These are phyloP conservation scores for Thymallus thymallus DNA, from an alignment of 2,113 vertebrate genomes.

Conservation along the genomic window DNA sequence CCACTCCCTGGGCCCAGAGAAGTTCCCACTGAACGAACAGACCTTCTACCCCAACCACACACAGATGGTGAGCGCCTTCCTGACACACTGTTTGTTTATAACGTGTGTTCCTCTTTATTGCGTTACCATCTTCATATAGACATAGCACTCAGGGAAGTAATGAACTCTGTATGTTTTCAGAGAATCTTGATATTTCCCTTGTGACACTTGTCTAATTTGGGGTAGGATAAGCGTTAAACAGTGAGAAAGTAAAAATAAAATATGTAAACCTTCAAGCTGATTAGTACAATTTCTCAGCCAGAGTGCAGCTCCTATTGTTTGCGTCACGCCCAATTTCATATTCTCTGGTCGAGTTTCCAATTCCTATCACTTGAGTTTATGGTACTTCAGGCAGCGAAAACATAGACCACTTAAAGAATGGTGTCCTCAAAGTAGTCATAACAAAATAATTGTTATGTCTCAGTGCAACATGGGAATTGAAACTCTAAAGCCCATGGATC, in stretches of 20 bases:
- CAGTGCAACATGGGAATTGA: background rate
- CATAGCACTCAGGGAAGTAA: background rate
- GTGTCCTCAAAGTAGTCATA: background rate
- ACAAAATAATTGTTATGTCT: background rate
- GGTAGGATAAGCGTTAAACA: too few species aligned
- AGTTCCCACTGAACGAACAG: conserved; percentile 95
- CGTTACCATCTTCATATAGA: background rate
- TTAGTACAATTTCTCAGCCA: background rate
- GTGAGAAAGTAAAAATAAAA: too few species aligned
- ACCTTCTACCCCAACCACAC: conserved; percentile 92
- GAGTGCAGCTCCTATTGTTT: background rate
- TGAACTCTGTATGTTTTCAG: background rate
- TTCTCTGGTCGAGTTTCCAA: background rate
- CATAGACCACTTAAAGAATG: background rate
- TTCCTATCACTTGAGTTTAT: background rate
- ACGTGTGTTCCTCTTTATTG: background rate
- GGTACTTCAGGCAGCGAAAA: background rate
- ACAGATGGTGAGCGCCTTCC: conserved; percentile 88
- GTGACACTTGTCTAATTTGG: too few species aligned
- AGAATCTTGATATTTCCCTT: background rate
- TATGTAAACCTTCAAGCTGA: background rate
- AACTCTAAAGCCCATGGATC: background rate
- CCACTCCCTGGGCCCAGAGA: conserved; percentile 86
- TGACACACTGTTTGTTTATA: background rate
- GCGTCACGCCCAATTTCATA: background rate